Evolutionary conservation across 2,888 invertebrate species (phyloP), one percentile per base, ranked within the genome.

Genomic region (Tetragnatha montana): DNA sequence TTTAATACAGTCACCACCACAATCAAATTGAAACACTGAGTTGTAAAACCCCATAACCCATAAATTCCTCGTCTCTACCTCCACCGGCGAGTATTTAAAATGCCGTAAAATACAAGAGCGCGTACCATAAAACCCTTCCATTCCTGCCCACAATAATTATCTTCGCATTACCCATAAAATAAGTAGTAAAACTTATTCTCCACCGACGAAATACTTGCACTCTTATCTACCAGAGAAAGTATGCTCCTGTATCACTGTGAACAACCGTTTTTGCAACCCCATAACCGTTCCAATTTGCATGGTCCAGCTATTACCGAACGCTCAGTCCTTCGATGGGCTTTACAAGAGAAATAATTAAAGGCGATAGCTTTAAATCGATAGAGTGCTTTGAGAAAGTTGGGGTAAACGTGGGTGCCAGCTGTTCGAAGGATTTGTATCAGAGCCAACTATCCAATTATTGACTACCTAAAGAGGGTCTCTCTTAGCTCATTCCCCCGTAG

Each of bases 381-480:
- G 6, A 76, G 19, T 76, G 50, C 17, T 19, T 19, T 21, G 50
- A 35, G n/a, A 76, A 76, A 76, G 76, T 50, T 50, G n/a, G 49
- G 50, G 76, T 49, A 76, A 76, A 76, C 14, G 60, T 76, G 76
- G 76, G 76, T 10, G 21, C n/a, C 76, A 76, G 76, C 76, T 76
- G 76, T 49, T 76, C 8, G 17, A 50, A 3, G 19, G 35, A 74
- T 74, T 17, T 35, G 50, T n/a, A 60, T 8, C 17, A 60, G 35
- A 35, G 35, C 35, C 35, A 35, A 35, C 35, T 35, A 35, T 35
- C 35, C 35, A 35, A 35, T 35, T 35, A 35, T 35, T 35, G 35
- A 35, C 35, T 35, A 35, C 35, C 35, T 35, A 35, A 35, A 35
- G 35, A 35, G 35, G 35, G 35, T 35, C 35, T 35, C 35, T 2